Evolutionary conservation across 1,140 invertebrate genomes (phyloP), one percentile per base, ranked within the genome.

Genomic region (Trichonephila clavipes): DNA sequence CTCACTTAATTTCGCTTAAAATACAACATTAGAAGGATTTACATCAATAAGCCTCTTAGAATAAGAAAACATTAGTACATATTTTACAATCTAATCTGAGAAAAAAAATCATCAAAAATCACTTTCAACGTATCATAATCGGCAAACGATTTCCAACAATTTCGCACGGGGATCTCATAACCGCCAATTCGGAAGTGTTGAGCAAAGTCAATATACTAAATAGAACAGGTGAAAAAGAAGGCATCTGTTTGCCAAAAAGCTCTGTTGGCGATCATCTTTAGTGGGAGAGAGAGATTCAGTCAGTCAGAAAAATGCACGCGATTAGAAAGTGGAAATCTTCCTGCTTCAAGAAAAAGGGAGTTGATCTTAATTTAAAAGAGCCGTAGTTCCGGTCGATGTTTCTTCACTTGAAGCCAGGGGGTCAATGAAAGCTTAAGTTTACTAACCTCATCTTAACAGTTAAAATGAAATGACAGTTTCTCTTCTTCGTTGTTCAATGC

Each of bases 391-490:
- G 90, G 69, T 91, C 59, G 16, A 40, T 28, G 81, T 91, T 82
- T 91, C 81, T 61, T 81, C 58, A 61, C 66, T 81, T 34, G 51
- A 77, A 18, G n/a, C 44, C 44, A n/a, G 77, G 72, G 90, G 90
- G 90, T 91, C 90, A 91, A 51, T 83, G 90, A 83, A 91, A 83
- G 81, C 77, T 51, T 18, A 83, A 66, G 77, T 91, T 85, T 83
- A 82, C 90, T 85, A 34, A 82, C 90, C 90, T 59, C 19, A 24
- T 16, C 34, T 64, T 64, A 91, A 91, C 90, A 91, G 90, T 91
- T 91, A 91, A 91, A 88, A 91, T 91, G 90, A 83, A 90, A 81
- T 61, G 88, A 90, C 88, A 90, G 88, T 90, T 69, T 69, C 66
- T 89, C n/a, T 66, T 81, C 64, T 51, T 51, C 10, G 51, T 12